A percentile compares a stretch with the other conserved stretches of the same genome.
phyloP scores from a whole-genome alignment of 2,888 invertebrate genomes.

The Chrysopilus asiliformis region DNA sequence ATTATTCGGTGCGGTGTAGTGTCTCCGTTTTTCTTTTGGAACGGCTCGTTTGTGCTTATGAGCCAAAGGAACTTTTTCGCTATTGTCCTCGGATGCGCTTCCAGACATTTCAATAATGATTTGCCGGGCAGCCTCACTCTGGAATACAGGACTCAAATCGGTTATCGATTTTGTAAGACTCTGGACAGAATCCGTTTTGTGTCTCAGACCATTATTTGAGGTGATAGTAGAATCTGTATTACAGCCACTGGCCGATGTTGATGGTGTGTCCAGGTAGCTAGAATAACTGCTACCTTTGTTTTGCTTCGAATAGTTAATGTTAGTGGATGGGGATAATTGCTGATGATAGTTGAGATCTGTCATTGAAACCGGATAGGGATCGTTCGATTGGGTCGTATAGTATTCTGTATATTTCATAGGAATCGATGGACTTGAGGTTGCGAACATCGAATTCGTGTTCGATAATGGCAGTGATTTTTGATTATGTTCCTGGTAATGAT shows the following conservation, averaged over 20 bases:
- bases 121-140: constrained; percentile 74
- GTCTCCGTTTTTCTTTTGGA: constrained; percentile 70
- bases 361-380: constrained; percentile 19
- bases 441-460: constrained; percentile 3
- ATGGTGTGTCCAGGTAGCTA: too few relatives aligned
- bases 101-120: constrained; percentile 68
- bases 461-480: constrained; percentile 1
- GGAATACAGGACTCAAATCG: constrained; percentile 67
- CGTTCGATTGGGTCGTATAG: constrained; percentile 15
- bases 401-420: constrained; percentile 19
- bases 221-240: constrained; percentile 6
- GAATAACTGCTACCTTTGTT: too few relatives aligned
- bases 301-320: too few relatives aligned
- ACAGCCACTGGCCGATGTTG: background rate
- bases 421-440: constrained; percentile 11
- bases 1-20: constrained; percentile 76
- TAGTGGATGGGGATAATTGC: too few relatives aligned
- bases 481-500: constrained; percentile 2
- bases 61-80: constrained; percentile 39
- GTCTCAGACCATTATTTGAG: constrained; percentile 15
- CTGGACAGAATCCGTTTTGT: constrained; percentile 33
- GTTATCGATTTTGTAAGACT: constrained; percentile 33
- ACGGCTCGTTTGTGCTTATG: constrained; percentile 52
- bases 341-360: constrained; percentile 32
- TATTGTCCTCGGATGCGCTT: constrained; percentile 35